Evolutionary conservation across 2,888 invertebrate genomes (phyloP), one percentile per base, ranked within the genome.

Genomic region (Carterocephalus palaemon): DNA sequence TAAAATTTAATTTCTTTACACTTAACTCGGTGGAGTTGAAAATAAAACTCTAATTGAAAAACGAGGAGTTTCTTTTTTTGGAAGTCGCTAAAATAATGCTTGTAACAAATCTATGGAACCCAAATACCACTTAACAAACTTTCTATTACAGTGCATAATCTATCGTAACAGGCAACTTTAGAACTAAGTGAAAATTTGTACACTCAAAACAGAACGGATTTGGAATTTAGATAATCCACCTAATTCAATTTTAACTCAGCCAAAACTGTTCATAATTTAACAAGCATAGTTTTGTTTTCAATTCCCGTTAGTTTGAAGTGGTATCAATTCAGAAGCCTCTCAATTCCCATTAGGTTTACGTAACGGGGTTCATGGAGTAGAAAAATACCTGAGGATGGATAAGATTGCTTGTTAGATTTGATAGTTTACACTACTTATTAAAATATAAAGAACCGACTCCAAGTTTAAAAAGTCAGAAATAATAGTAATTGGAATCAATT

Each of bases 231-330:
- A 10, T 42, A 26, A 40, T 33, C 20, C 8, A 16, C 34, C 26
- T 36, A 36, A 43, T 36, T 43, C 28, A 43, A 43, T 36, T 42
- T 34, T 6, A 42, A 34, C 20, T 42, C 34, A 17, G 12, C 19
- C 33, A 6, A 4, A 23, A 34, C 3, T 28, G 34, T 42, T 34
- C 20, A 33, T 42, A 13, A 17, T 22, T 34, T 22, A 34, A 38
- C 39, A 29, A 34, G 17, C 20, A 7, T 12, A 23, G n/a, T 16
- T 12, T 26, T 12, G 15, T 28, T 13, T 36, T 28, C 37, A 12
- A 24, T 41, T 45, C 47, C 43, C 3, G 33, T 19, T 43, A 47
- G 39, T 22, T 39, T 7, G 3, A 13, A 38, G 38, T 8, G 24
- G 4, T 13, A 29, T 29, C 13, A 31, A 22, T 39, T 29, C 8